Evolutionary conservation across 2,888 invertebrate species (phyloP).

Genomic region (Nemurella pictetii): DNA sequence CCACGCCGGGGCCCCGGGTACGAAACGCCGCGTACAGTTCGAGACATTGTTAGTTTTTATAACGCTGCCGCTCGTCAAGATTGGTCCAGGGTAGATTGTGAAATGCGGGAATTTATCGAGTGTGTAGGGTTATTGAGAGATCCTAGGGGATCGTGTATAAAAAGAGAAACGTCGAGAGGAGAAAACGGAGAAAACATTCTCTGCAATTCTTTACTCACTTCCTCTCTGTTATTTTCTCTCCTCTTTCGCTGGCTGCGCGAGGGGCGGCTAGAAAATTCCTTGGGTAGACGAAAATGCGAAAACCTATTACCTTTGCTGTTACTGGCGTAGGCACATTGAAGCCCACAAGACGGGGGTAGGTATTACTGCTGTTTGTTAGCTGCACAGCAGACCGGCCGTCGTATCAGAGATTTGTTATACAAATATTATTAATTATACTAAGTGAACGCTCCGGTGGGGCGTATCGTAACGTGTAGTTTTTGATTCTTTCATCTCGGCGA

Average conservation of each 20-base stretch:
- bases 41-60: neutral
- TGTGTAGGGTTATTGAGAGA: slow-evolving; percentile 31
- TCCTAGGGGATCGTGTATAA: slow-evolving; percentile 37
- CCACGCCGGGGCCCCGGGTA: too few species aligned
- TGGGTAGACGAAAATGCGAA: slow-evolving; percentile 26
- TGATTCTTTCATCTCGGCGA: neutral
- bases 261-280: slow-evolving; percentile 22
- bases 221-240: slow-evolving; percentile 4
- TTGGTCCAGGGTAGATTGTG: slow-evolving; percentile 25
- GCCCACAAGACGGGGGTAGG: slow-evolving; percentile 4
- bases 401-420: neutral
- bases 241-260: slow-evolving; percentile 18
- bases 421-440: neutral
- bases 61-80: slow-evolving; percentile 10
- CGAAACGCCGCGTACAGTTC: neutral
- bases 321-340: slow-evolving; percentile 32
- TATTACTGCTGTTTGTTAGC: neutral
- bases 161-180: slow-evolving; percentile 6
- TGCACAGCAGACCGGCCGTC: neutral
- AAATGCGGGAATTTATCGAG: slow-evolving; percentile 26
- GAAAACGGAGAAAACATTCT: slow-evolving; percentile 29
- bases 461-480: neutral
- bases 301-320: slow-evolving; percentile 33
- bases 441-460: neutral
- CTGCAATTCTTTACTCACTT: slow-evolving; percentile 35